Base-by-base conservation (phyloP, 2,113 vertebrate species). In the Leptobrachium leishanense region DNA sequence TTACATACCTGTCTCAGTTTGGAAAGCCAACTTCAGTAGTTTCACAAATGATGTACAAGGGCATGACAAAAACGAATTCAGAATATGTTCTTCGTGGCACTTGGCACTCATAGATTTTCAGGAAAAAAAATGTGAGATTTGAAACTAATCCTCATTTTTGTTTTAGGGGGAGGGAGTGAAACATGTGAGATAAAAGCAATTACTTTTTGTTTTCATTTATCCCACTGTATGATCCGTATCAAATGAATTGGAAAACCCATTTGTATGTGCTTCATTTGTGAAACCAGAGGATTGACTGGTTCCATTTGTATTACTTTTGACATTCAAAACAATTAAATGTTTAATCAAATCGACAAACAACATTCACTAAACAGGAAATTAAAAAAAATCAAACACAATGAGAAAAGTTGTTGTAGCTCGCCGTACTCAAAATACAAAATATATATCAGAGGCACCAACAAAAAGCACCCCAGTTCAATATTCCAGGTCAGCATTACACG, bases 1-100 rank as follows among this genome's bases (percentile, higher is more conserved):
- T 83, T 85, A 87, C 71, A 83, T 86, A 85, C 83, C 84, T 86
- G 81, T 68, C 67, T 78, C 57, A 66, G 57, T 85, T 83, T 73
- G 69, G 84, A 90, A 84, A 88, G 78, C 78, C 84, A 90, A 86
- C 67, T 84, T 85, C 81, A 83, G 85, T 86, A 83, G 85, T 86
- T 88, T 90, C 82, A 90, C 85, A 90, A 89, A 89, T 85, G 0
- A 87, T 75, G 77, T 76, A 81, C 76, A 57, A 82, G 44, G 80
- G 64, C 31, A 84, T 2, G 64, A 74, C 72, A 82, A 81, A 85
- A 81, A 86, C 53, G 80, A 75, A 75, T 74, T 50, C 68, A 84
- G 82, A 86, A 80, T 11, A 81, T 12, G 65, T 57, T 86, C 76
- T 71, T 88, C 43, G 1, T 63, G 63, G 83, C 81, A 84, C 1